These are phyloP conservation scores for Merops nubicus DNA, from an alignment of 2,113 vertebrate species.

Conservation along the genomic window DNA sequence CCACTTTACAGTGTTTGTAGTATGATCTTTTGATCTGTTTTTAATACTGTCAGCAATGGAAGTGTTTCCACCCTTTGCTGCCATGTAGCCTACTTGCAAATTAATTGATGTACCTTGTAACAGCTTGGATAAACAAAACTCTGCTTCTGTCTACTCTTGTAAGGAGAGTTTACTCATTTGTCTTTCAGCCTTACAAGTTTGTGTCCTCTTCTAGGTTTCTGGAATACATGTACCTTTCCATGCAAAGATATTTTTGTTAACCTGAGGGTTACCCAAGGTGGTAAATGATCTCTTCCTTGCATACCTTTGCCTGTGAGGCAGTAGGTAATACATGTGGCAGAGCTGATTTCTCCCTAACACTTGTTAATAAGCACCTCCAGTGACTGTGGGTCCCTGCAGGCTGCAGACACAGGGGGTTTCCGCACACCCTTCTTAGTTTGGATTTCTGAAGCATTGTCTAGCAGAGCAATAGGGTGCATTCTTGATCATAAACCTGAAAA, in stretches of 20 bases:
- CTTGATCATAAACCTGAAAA: neutral
- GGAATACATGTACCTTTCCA: neutral
- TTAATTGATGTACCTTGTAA: neutral
- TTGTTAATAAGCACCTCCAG: neutral
- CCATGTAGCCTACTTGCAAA: neutral
- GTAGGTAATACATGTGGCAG: neutral
- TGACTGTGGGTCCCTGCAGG: neutral
- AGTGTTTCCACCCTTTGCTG: neutral
- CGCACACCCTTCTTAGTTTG: neutral
- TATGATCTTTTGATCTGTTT: slow-evolving; percentile 34
- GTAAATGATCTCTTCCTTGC: neutral
- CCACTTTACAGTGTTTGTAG: neutral
- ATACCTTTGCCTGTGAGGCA: neutral
- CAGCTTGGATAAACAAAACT: neutral
- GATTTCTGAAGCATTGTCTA: neutral
- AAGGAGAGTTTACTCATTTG: neutral
- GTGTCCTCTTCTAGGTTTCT: neutral
- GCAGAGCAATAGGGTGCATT: neutral
- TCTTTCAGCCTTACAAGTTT: neutral
- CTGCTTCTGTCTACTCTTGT: neutral
- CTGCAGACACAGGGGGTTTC: neutral
- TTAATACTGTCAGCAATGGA: neutral
- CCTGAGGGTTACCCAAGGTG: neutral
- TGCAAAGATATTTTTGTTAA: neutral
- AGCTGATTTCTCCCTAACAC: neutral